Conservation (phyloP, 2,797 vertebrate genomes). For the Enteromius trimaculatus region DNA sequence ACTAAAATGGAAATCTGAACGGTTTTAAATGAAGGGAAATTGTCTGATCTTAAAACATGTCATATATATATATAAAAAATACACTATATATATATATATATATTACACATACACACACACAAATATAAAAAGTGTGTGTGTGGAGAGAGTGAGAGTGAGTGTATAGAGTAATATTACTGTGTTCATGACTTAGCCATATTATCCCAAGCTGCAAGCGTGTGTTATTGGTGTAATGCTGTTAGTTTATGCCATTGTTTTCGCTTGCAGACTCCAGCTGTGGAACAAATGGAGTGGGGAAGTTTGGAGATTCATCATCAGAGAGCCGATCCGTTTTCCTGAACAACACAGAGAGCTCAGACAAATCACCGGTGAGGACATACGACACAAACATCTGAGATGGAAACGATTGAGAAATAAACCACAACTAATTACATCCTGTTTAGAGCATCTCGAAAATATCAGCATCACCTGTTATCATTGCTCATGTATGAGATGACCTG, state of each 20-base stretch:
- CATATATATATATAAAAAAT: too few species aligned
- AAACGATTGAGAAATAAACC: background rate
- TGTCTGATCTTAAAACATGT: too few species aligned
- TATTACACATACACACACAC: too few species aligned
- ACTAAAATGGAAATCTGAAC: too few species aligned
- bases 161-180: too few species aligned
- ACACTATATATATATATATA: too few species aligned
- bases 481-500: background rate
- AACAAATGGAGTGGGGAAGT: conserved; percentile 92
- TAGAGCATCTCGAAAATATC: background rate
- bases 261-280: conserved; percentile 88
- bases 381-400: conserved; percentile 3
- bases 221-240: background rate
- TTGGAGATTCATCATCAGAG: conserved; percentile 71
- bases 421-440: background rate
- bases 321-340: conserved; percentile 76
- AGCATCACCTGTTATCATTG: background rate
- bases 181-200: background rate
- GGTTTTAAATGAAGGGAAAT: too few species aligned
- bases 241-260: background rate
- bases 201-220: background rate
- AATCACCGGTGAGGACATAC: conserved; percentile 72
- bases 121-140: too few species aligned
- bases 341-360: conserved; percentile 79
- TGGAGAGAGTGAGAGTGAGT: too few species aligned